Base-by-base conservation (phyloP, 2,113 vertebrate species). In the Todiramphus chloris region DNA sequence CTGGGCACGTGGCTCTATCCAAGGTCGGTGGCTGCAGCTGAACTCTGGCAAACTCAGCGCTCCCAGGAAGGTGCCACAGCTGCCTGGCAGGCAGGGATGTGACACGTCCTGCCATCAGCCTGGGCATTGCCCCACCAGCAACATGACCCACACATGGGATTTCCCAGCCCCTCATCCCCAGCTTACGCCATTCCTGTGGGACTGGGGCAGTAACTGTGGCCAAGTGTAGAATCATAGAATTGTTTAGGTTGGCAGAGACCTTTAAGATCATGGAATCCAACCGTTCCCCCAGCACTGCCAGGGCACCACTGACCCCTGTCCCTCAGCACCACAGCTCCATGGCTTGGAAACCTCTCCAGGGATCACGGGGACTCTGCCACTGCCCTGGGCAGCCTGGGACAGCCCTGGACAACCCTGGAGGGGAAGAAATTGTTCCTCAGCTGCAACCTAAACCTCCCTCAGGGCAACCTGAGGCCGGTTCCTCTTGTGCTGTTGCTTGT, bases 1-100 rank as follows among this genome's bases (percentile, higher is more conserved):
- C 35, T 11, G 3, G n/a, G 53, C 59, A 12, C 0, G 44, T 46
- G 0, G n/a, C 75, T 74, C 55, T n/a, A 6, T 17, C 69, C 60
- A 48, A 41, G 75, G 48, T 20, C 5, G 3, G 11, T 6, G 58
- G 56, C 56, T 63, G 62, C 39, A 81, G 39, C 53, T 62, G 55
- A 58, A 27, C 16, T 51, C 58, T 31, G 78, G 67, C 46, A 67
- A 64, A 64, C 41, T 16, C 48, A 70, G 44, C 2, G 3, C 28
- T 64, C 6, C 0, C 37, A 51, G 24, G 4, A 20, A 15, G 13
- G 25, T 50, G 35, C 35, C 1, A 4, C 53, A 41, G 43, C 25
- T 55, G 27, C 59, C 67, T 13, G 60, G 58, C 31, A 86, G 58
- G 18, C 24, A 46, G 39, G 28, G 58, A 55, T 1, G 3, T 27